phyloP scores from a whole-genome alignment of 2,113 vertebrate species.

The Pycnonotus jocosus region DNA sequence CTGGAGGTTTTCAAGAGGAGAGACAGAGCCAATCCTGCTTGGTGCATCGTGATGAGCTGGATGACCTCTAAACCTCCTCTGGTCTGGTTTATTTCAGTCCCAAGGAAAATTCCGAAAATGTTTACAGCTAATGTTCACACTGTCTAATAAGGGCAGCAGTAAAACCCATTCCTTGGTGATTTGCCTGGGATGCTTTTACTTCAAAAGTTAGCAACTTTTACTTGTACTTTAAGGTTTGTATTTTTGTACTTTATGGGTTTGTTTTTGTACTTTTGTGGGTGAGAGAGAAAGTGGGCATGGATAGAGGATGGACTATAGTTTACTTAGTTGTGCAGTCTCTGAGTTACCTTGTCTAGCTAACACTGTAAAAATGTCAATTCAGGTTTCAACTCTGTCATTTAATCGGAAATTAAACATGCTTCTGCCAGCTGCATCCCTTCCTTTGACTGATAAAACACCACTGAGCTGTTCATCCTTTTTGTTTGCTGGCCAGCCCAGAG shows the following conservation, averaged over 20 bases:
- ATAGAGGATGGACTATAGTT: background rate
- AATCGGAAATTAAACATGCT: slow-evolving; percentile 16
- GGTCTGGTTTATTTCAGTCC: background rate
- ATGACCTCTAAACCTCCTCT: background rate
- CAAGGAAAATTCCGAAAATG: background rate
- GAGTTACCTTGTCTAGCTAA: background rate
- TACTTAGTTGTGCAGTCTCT: background rate
- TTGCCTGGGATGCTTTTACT: background rate
- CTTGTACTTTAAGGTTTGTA: background rate
- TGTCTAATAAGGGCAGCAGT: background rate
- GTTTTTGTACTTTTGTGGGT: background rate
- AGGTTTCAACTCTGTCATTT: background rate
- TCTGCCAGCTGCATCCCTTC: slow-evolving; percentile 1
- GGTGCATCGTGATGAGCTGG: background rate
- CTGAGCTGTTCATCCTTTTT: background rate
- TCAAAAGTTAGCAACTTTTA: background rate
- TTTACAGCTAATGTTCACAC: background rate
- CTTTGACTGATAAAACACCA: background rate
- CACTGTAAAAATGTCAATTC: background rate
- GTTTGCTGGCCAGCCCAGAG: background rate
- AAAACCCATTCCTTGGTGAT: background rate
- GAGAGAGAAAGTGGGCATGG: background rate
- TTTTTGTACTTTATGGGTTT: background rate
- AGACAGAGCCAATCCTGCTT: background rate
- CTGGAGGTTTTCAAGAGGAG: background rate